Conservation (phyloP, 2,888 invertebrate genomes). For the Xylota sylvarum region DNA sequence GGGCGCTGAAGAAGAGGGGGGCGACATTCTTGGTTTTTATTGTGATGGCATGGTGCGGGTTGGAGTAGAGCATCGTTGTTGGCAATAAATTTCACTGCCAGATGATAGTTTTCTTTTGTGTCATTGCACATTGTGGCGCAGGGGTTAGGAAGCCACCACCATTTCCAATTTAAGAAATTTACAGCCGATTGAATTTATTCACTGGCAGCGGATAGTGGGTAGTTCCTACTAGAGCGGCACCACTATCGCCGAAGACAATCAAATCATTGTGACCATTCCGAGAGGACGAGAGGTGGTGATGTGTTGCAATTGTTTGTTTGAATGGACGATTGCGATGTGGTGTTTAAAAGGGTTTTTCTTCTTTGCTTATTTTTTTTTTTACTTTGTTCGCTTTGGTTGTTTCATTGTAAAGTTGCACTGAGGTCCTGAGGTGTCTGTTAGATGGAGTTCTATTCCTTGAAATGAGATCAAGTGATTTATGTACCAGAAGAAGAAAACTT, state of each 20-base stretch:
- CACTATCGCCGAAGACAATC: constrained; percentile 65
- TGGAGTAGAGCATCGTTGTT: constrained; percentile 55
- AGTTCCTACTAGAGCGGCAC: constrained; percentile 25
- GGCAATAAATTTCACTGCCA: constrained; percentile 73
- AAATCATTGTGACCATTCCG: constrained; percentile 64
- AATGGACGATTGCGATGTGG: constrained; percentile 41
- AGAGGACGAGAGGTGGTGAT: constrained; percentile 1
- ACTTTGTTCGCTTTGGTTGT: neutral
- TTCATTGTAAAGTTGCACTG: constrained; percentile 14
- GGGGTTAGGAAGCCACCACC: constrained; percentile 24
- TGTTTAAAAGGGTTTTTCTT: constrained; percentile 21
- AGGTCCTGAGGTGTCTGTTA: constrained; percentile 31
- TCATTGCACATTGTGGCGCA: constrained; percentile 71
- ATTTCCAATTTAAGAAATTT: constrained; percentile 71
- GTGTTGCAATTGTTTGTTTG: constrained; percentile 51
- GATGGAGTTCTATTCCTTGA: constrained; percentile 34
- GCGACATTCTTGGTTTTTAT: constrained; percentile 44
- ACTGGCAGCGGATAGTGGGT: constrained; percentile 38
- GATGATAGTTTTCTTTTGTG: constrained; percentile 77
- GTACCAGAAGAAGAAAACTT: constrained; percentile 2
- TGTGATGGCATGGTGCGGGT: constrained; percentile 13
- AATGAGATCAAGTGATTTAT: constrained; percentile 59
- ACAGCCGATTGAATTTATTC: constrained; percentile 76
- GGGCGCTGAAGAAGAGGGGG: neutral
- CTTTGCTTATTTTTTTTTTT: neutral